Conservation (phyloP, 2,888 invertebrate species). For the Xylophagus ater region DNA sequence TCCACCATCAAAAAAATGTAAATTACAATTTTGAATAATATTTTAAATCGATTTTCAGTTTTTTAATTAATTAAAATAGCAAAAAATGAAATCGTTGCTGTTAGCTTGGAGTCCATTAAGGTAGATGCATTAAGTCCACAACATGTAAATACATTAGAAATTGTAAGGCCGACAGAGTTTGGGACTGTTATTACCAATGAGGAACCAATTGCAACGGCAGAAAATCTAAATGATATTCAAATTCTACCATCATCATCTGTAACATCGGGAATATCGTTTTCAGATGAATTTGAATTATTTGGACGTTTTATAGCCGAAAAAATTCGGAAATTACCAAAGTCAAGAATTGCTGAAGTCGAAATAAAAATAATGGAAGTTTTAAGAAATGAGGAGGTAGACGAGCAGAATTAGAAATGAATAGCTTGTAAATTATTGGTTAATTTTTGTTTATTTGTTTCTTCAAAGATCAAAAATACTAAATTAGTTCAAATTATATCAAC, state of each 20-base stretch:
- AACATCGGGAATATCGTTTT: no score
- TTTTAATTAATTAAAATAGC: no score
- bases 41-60: no score
- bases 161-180: no score
- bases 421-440: no score
- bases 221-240: no score
- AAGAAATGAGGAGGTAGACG: not conserved
- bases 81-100: no score
- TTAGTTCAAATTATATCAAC: no score
- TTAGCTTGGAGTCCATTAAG: not conserved
- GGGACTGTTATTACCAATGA: not conserved
- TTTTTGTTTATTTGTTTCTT: no score
- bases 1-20: not conserved
- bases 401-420: not conserved
- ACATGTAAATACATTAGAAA: not conserved
- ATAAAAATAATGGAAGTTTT: constrained; percentile 14
- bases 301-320: constrained; percentile 17
- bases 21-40: not conserved
- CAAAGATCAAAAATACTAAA: no score
- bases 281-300: constrained; percentile 18
- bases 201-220: not conserved
- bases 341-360: constrained; percentile 15
- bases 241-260: no score
- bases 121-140: not conserved
- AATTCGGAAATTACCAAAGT: constrained; percentile 14